Percentiles rank a stretch among this genome's conserved stretches.
Conservation (phyloP, 2,888 invertebrate species). For the Linyphia triangularis region DNA sequence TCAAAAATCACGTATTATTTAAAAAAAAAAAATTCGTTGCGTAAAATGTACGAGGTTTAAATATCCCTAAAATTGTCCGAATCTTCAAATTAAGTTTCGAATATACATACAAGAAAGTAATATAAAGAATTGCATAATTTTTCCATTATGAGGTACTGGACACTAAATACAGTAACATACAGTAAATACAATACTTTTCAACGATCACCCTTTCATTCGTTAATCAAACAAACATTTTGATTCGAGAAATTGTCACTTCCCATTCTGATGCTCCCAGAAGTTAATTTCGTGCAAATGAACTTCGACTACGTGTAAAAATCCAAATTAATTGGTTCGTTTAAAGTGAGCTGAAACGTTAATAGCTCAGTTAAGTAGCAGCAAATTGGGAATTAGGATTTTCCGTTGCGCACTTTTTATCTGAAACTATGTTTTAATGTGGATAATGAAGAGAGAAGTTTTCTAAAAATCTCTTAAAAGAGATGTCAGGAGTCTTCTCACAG, state of each 20-base stretch:
- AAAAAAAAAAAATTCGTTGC: too few relatives aligned
- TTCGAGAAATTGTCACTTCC: neutral
- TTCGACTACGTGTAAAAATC: slow-evolving; percentile 43
- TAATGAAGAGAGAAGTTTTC: neutral
- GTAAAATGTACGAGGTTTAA: too few relatives aligned
- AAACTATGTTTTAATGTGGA: slow-evolving; percentile 11
- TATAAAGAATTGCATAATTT: too few relatives aligned
- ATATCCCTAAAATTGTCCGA: too few relatives aligned
- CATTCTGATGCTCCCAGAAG: slow-evolving; percentile 16
- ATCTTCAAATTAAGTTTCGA: too few relatives aligned
- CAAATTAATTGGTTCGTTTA: slow-evolving; percentile 43
- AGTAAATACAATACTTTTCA: too few relatives aligned
- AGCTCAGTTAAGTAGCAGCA: slow-evolving; percentile 39
- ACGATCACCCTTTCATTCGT: neutral
- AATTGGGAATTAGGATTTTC: slow-evolving; percentile 9
- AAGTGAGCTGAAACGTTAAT: slow-evolving; percentile 43
- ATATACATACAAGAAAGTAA: too few relatives aligned
- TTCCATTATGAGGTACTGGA: too few relatives aligned
- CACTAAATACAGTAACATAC: too few relatives aligned
- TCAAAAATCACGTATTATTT: too few relatives aligned
- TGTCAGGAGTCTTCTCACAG: slow-evolving; percentile 36
- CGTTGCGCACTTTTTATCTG: neutral
- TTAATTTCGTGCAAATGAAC: slow-evolving; percentile 45
- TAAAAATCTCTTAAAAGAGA: slow-evolving; percentile 28
- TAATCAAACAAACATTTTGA: slow-evolving; percentile 36